These are phyloP conservation scores for Dendroctonus valens DNA, from an alignment of 1,140 invertebrate genomes.

Conservation along the genomic window DNA sequence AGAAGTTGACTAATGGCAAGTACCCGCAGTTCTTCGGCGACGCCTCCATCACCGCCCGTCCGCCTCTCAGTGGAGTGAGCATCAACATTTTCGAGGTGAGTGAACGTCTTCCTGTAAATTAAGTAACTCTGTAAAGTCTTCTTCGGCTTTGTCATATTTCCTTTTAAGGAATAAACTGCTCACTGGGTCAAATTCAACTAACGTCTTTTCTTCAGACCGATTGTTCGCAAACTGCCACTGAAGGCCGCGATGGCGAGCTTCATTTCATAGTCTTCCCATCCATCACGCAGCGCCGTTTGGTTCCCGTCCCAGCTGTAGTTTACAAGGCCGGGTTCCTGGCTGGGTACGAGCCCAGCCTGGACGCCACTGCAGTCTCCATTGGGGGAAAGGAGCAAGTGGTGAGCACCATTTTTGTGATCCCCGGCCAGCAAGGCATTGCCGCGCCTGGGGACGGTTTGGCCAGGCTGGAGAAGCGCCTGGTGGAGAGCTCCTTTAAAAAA, in stretches of 20 bases:
- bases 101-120: constrained; percentile 18
- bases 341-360: constrained; percentile 76
- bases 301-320: constrained; percentile 78
- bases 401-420: constrained; percentile 76
- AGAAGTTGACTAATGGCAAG: constrained; percentile 73
- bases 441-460: constrained; percentile 74
- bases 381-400: constrained; percentile 68
- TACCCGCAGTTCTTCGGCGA: constrained; percentile 73
- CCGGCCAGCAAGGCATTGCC: constrained; percentile 56
- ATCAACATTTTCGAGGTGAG: constrained; percentile 75
- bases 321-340: constrained; percentile 73
- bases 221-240: constrained; percentile 66
- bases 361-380: constrained; percentile 75
- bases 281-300: constrained; percentile 70
- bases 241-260: constrained; percentile 76
- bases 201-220: constrained; percentile 61
- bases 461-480: constrained; percentile 65
- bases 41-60: constrained; percentile 65
- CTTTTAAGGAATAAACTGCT: constrained; percentile 1
- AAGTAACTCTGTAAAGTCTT: neutral
- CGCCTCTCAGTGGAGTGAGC: constrained; percentile 73
- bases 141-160: neutral
- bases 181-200: neutral
- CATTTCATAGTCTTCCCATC: constrained; percentile 80
- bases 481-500: constrained; percentile 64